A percentile compares a stretch with the other conserved stretches of the same genome.
Conservation (phyloP, 2,113 vertebrate genomes). For the Australoheros scitulus region DNA sequence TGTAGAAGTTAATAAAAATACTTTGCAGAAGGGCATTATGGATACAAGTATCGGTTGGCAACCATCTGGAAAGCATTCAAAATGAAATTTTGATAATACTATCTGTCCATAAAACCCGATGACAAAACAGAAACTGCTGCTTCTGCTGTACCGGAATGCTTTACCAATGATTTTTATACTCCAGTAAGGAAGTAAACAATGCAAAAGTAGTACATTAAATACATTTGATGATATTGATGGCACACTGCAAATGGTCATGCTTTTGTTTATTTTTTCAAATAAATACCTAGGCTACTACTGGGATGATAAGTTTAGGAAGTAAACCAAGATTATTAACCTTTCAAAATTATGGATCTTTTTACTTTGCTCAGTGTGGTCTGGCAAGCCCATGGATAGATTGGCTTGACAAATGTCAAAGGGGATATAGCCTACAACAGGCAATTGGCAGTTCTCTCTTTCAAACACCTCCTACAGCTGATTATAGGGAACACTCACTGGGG, state of each 20-base stretch:
- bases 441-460: not conserved
- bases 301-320: not conserved
- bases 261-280: not conserved
- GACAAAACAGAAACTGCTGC: constrained; percentile 15
- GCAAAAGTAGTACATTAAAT: not conserved
- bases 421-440: not conserved
- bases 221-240: not conserved
- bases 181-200: not conserved
- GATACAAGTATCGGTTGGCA: constrained; percentile 37
- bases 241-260: not conserved
- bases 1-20: constrained; percentile 27
- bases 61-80: constrained; percentile 48
- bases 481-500: not conserved
- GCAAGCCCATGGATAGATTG: not conserved
- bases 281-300: not conserved
- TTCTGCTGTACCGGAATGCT: constrained; percentile 2
- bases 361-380: not conserved
- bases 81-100: constrained; percentile 40
- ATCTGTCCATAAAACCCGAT: constrained; percentile 47
- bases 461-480: not conserved
- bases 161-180: not conserved
- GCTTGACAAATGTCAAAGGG: not conserved
- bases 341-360: not conserved
- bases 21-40: constrained; percentile 1
- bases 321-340: not conserved